These are phyloP conservation scores for Lamellibrachia columna DNA, from an alignment of 2,888 invertebrate genomes.

Conservation along the genomic window DNA sequence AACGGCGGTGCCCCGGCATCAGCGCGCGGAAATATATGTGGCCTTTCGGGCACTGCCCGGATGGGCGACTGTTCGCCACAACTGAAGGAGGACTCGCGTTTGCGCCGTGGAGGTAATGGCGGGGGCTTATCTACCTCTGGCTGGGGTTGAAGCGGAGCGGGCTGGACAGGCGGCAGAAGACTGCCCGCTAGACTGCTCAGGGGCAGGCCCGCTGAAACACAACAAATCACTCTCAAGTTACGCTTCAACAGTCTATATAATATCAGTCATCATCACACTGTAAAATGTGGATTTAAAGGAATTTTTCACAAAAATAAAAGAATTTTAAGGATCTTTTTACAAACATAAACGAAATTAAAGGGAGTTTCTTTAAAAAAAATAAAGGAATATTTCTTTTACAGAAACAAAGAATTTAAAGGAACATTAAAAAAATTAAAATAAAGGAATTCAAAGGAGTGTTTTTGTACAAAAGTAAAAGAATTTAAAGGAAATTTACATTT, in stretches of 20 bases:
- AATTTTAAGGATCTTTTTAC: no score
- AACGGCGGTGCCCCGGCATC: not conserved
- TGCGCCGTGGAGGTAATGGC: constrained; percentile 29
- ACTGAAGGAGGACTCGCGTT: not conserved
- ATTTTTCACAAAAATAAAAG: no score
- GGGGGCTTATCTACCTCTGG: constrained; percentile 21
- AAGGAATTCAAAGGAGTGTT: no score
- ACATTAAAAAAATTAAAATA: no score
- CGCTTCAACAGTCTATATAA: not conserved
- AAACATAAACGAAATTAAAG: no score
- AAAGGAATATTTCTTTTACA: no score
- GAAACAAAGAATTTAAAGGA: no score
- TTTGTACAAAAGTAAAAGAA: no score
- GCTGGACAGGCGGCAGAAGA: not conserved
- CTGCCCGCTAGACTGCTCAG: not conserved
- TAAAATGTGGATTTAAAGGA: no score
- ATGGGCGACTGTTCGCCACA: not conserved
- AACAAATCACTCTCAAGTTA: not conserved
- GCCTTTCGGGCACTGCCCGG: constrained; percentile 5
- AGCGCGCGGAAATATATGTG: not conserved
- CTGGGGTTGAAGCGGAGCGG: not conserved
- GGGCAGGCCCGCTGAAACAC: not conserved
- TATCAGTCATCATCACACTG: not conserved
- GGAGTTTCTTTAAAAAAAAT: no score
- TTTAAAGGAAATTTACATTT: no score